These are phyloP conservation scores for Troides oblongomaculatus DNA, from an alignment of 2,888 invertebrate genomes.

Conservation along the genomic window DNA sequence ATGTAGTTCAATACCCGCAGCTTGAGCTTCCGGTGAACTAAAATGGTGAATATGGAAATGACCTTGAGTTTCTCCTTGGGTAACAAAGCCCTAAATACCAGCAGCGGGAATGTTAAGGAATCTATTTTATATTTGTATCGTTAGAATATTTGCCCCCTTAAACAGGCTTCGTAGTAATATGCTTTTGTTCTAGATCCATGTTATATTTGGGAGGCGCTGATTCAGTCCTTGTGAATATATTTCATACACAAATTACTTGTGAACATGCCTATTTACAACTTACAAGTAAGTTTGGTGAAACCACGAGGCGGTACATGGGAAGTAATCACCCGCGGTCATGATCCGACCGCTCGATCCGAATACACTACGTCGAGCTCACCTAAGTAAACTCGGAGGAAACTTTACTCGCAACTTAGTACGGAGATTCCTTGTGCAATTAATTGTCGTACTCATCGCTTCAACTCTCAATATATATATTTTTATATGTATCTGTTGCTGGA, in stretches of 20 bases:
- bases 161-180: too few species aligned
- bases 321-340: conserved; percentile 3
- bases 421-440: background rate
- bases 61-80: too few species aligned
- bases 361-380: background rate
- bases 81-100: too few species aligned
- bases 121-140: too few species aligned
- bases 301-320: background rate
- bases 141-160: too few species aligned
- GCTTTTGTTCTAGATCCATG: too few species aligned
- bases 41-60: too few species aligned
- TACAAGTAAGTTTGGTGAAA: background rate
- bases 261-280: background rate
- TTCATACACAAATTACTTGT: background rate
- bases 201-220: background rate
- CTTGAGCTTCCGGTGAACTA: too few species aligned
- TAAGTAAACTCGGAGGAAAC: background rate
- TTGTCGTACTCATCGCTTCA: background rate
- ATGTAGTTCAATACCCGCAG: too few species aligned
- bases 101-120: too few species aligned
- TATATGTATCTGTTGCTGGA: background rate
- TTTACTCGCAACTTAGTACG: background rate
- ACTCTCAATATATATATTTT: background rate
- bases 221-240: background rate
- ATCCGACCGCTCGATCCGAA: background rate